Base-by-base conservation (phyloP, 2,888 invertebrate species). In the Drosophila barbarae region DNA sequence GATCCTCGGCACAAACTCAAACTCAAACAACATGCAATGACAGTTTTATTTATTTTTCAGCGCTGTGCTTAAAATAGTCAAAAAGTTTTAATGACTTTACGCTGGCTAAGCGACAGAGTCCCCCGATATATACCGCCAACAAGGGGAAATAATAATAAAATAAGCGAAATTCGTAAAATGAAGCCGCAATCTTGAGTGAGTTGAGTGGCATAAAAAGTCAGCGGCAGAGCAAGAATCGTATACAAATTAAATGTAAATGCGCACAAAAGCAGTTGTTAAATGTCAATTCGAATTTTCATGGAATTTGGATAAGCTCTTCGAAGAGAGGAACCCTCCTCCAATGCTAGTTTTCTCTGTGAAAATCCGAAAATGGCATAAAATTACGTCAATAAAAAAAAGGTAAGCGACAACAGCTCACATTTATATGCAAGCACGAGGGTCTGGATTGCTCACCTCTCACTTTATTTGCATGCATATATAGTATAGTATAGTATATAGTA, bases 261-360 rank as follows among this genome's bases (percentile, higher is more conserved):
- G 56, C 59, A 72, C 67, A 68, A 64, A 71, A 72, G 61, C 70
- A 79, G 80, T 83, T 85, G 85, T 81, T 84, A 84, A 81, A 81
- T 85, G 85, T 75, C 80, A 81, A 81, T 85, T 83, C 80, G 80
- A 73, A 83, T 83, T 79, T 84, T 66, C 75, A 84, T 83, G 76
- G 80, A 79, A 84, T 72, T 77, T 75, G 75, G 68, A 69, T 61
- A 69, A 69, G 70, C 30, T 5, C n/a, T 13, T 7, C 3, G 10
- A 8, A 23, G 21, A 7, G 6, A 10, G 23, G 32, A 32, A 26
- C 28, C 64, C 30, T 1, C 46, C 18, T 46, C 18, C 46, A 30
- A 8, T 3, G 46, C 30, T 46, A 46, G 46, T 77, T 77, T 83
- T 78, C 78, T 84, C 71, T 47, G 58, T 7, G 34, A 59, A 59